Percentiles rank a stretch among this genome's conserved stretches.
These are phyloP conservation scores for Morelia viridis DNA, from an alignment of 2,797 vertebrate genomes.

Conservation along the genomic window DNA sequence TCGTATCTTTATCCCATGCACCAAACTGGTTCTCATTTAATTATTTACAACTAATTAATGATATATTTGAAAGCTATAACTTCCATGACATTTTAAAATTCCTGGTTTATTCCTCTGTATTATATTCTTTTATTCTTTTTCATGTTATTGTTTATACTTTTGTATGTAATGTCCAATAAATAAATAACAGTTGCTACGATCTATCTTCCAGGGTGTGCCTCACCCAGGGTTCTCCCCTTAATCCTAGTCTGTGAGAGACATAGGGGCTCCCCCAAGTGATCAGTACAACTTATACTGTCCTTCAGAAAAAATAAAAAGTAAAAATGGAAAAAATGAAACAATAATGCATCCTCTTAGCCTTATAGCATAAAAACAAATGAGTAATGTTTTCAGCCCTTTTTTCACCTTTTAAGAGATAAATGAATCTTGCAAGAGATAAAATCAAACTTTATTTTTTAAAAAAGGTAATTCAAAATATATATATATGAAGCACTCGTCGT, in stretches of 20 bases:
- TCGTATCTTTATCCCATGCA: not conserved
- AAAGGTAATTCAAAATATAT: not conserved
- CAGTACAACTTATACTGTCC: not conserved
- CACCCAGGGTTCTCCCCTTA: not conserved
- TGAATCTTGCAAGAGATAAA: not conserved
- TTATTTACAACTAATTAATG: not conserved
- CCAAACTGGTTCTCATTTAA: not conserved
- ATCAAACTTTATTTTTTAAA: not conserved
- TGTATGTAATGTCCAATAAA: too few relatives aligned
- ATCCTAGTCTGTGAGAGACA: not conserved
- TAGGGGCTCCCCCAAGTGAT: not conserved
- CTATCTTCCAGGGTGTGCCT: not conserved
- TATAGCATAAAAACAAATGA: not conserved
- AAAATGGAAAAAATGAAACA: not conserved
- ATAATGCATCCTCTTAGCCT: not conserved
- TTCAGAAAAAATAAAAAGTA: not conserved
- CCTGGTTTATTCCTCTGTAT: not conserved
- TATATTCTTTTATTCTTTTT: not conserved
- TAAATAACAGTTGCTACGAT: too few relatives aligned
- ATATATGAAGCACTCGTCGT: not conserved
- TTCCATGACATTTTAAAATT: not conserved
- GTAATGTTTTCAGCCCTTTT: not conserved
- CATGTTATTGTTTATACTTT: not conserved
- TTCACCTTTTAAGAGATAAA: not conserved
- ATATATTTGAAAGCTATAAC: not conserved